Evolutionary conservation across 2,113 vertebrate genomes (phyloP).

Genomic region (Phocoena sinus): DNA sequence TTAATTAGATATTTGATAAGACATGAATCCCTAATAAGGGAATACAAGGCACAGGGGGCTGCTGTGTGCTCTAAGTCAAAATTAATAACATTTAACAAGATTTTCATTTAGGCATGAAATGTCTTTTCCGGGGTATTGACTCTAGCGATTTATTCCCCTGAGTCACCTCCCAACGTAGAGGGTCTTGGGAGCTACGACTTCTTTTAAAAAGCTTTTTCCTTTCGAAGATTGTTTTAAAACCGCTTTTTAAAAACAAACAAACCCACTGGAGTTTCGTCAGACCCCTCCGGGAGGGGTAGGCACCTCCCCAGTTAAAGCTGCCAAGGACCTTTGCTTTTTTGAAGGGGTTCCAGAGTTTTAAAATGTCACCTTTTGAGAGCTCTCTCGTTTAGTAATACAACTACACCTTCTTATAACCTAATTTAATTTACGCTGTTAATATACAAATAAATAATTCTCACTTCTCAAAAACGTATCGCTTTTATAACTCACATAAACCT

Average conservation of each 20-base stretch:
- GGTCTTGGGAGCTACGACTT: conserved; percentile 70
- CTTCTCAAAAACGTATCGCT: conserved; percentile 38
- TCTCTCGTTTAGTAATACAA: conserved; percentile 58
- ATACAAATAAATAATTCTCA: conserved; percentile 67
- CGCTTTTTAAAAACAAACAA: conserved; percentile 66
- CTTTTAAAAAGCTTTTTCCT: conserved; percentile 47
- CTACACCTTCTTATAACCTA: conserved; percentile 64
- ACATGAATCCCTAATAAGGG: conserved; percentile 99
- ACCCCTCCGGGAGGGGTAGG: not conserved
- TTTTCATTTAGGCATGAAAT: conserved; percentile 99
- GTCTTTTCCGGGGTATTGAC: conserved; percentile 97
- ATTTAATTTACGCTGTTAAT: conserved; percentile 56
- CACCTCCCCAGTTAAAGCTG: conserved; percentile 30
- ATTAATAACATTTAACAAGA: conserved; percentile 99
- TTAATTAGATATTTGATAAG: conserved; percentile 99
- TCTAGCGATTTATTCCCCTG: conserved; percentile 92
- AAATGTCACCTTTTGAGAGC: conserved; percentile 59
- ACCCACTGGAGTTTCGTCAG: conserved; percentile 51
- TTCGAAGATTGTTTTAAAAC: conserved; percentile 53
- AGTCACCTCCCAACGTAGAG: conserved; percentile 75
- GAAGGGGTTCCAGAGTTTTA: conserved; percentile 21
- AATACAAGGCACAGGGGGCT: conserved; percentile 99
- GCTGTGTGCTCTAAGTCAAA: conserved; percentile 98
- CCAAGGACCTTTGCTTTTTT: not conserved
- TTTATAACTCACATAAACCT: conserved; percentile 64